Evolutionary conservation across 2,797 vertebrate genomes (phyloP), one percentile per base, ranked within the genome.

Genomic region (Caiman crocodilus): DNA sequence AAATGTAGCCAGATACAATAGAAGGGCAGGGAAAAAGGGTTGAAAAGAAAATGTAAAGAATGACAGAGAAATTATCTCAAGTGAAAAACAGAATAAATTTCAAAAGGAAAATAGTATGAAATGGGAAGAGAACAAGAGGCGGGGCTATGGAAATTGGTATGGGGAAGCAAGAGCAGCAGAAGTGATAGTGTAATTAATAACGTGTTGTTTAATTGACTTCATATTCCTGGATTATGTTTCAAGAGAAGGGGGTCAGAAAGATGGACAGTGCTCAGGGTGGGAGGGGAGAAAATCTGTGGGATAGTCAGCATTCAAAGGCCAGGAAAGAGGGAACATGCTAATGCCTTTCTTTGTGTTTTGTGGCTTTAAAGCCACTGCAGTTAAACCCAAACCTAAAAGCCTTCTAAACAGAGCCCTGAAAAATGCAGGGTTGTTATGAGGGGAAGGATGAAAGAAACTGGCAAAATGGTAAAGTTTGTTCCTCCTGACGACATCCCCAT

Each of bases 21-120:
- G 28, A 92, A 89, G 90, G 63, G 86, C n/a, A 94, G 92, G 90
- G 85, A 32, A 55, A 89, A 79, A 78, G 1, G 2, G 56, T n/a
- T 56, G 42, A 76, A 86, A 92, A 7, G 1, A 42, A 78, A 82
- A 74, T 69, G 74, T 83, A 82, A 84, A 2, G 42, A 42, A 42
- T 42, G 42, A 9, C 42, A 42, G 42, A 42, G 42, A 42, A 42
- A 42, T 42, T 42, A 42, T 7, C 42, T 42, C 42, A 42, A 42
- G 42, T 42, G 42, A 32, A 81, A 81, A 56, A 57, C 30, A 77
- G 59, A 42, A 42, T 42, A 42, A 42, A 42, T 42, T 42, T 42
- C 42, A 42, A 42, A 42, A 42, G 42, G 42, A 50, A 93, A 85
- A 85, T 0, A 1, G 32, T 26, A 88, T 87, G 84, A 90, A 32